Conservation (phyloP, 2,888 invertebrate species). For the Lomographa bimaculata region DNA sequence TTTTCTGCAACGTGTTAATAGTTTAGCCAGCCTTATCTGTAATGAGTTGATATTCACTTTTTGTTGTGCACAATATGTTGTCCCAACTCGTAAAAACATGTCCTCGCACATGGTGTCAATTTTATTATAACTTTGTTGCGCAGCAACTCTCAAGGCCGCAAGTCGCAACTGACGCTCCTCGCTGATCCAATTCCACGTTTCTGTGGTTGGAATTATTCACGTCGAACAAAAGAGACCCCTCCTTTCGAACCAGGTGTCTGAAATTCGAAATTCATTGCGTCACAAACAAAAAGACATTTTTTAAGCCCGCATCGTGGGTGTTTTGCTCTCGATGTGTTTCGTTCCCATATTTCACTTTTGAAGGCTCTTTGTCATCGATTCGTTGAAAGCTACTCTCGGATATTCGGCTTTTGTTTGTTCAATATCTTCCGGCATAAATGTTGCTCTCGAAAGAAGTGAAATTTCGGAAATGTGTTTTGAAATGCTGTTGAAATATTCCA, state of each 20-base stretch:
- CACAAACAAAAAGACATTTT: conserved; percentile 71
- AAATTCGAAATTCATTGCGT: conserved; percentile 71
- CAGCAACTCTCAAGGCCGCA: not conserved
- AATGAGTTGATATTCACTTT: no score
- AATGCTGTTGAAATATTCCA: no score
- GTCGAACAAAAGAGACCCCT: conserved; percentile 61
- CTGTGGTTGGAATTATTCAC: conserved; percentile 59
- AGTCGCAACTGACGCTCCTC: no score
- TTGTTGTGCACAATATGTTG: no score
- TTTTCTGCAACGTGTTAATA: no score
- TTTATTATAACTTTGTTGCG: no score
- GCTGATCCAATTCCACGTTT: conserved; percentile 14
- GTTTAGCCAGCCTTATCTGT: no score
- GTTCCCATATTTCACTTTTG: conserved; percentile 52
- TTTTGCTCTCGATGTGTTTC: conserved; percentile 36
- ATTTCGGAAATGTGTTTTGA: not conserved
- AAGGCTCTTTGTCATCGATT: conserved; percentile 35
- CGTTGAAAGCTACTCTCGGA: conserved; percentile 12
- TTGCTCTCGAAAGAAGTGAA: not conserved
- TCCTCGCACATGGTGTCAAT: no score
- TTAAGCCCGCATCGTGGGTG: conserved; percentile 49
- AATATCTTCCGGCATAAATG: conserved; percentile 9
- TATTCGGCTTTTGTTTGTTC: conserved; percentile 19
- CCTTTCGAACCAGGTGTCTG: conserved; percentile 65
- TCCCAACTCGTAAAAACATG: no score